Conservation (phyloP, 2,113 vertebrate species). For the Nestor notabilis region DNA sequence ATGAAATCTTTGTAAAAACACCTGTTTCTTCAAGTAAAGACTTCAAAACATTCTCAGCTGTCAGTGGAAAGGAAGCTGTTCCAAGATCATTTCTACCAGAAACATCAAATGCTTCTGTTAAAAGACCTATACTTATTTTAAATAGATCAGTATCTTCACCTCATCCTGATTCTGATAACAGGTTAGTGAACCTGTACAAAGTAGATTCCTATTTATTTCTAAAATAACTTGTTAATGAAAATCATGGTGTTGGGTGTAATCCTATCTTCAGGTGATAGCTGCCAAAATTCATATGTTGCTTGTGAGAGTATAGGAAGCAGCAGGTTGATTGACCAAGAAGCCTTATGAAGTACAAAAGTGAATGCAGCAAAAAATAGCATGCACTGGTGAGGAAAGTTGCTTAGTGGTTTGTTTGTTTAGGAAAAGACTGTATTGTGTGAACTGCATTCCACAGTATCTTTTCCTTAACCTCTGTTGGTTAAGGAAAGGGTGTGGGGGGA, state of each 20-base stretch:
- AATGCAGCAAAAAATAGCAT: neutral
- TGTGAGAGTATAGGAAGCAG: neutral
- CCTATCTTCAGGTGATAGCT: neutral
- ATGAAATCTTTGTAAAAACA: constrained; percentile 63
- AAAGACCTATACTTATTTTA: constrained; percentile 54
- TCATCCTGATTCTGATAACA: constrained; percentile 69
- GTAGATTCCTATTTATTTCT: neutral
- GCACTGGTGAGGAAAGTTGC: neutral
- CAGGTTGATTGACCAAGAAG: neutral
- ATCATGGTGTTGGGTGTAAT: neutral
- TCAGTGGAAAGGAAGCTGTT: constrained; percentile 60
- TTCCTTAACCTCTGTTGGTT: neutral
- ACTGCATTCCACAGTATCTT: neutral
- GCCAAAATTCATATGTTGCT: neutral
- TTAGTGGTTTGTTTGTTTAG: neutral
- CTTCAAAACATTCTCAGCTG: constrained; percentile 50
- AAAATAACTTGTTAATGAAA: neutral
- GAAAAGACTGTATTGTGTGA: neutral
- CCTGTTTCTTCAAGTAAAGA: constrained; percentile 64
- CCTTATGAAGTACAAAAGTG: neutral
- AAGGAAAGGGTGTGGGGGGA: neutral
- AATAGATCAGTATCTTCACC: constrained; percentile 58
- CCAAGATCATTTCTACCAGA: constrained; percentile 66
- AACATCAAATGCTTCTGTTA: constrained; percentile 37
- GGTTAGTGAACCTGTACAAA: constrained; percentile 52